These are phyloP conservation scores for Danionella cerebrum DNA, from an alignment of 2,113 vertebrate genomes.

Conservation along the genomic window DNA sequence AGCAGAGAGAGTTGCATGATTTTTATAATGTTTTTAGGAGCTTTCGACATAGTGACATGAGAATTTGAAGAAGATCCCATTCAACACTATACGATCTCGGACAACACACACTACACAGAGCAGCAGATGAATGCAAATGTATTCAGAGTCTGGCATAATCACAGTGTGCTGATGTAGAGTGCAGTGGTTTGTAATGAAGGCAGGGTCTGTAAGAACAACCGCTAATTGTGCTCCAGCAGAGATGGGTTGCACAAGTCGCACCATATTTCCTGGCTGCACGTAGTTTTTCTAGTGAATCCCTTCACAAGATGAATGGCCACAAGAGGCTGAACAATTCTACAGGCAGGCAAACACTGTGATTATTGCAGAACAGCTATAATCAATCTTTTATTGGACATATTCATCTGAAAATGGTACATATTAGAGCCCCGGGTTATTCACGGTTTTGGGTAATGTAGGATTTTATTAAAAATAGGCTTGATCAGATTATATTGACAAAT, in stretches of 20 bases:
- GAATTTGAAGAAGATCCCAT: too few relatives aligned
- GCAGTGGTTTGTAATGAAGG: slow-evolving; percentile 14
- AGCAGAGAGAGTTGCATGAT: too few relatives aligned
- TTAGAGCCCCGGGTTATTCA: slow-evolving; percentile 5
- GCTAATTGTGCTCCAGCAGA: slow-evolving; percentile 7
- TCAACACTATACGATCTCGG: too few relatives aligned
- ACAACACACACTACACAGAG: neutral
- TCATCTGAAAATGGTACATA: slow-evolving; percentile 4
- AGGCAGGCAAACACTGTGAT: slow-evolving; percentile 9
- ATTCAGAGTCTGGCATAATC: slow-evolving; percentile 22
- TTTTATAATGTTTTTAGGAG: too few relatives aligned
- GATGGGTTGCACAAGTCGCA: neutral
- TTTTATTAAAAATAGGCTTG: slow-evolving; percentile 9
- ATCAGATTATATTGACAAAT: slow-evolving; percentile 12
- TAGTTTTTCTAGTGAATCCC: neutral
- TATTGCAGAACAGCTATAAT: slow-evolving; percentile 17
- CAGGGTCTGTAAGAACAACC: slow-evolving; percentile 14
- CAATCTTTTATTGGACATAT: slow-evolving; percentile 14
- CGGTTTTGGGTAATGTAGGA: slow-evolving; percentile 1
- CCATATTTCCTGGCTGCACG: neutral
- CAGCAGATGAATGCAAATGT: slow-evolving; percentile 18
- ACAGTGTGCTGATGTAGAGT: slow-evolving; percentile 21
- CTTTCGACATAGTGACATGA: too few relatives aligned
- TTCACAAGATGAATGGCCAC: slow-evolving; percentile 18
- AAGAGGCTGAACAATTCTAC: neutral